Conservation (phyloP, 2,113 vertebrate genomes). For the Neofelis nebulosa region DNA sequence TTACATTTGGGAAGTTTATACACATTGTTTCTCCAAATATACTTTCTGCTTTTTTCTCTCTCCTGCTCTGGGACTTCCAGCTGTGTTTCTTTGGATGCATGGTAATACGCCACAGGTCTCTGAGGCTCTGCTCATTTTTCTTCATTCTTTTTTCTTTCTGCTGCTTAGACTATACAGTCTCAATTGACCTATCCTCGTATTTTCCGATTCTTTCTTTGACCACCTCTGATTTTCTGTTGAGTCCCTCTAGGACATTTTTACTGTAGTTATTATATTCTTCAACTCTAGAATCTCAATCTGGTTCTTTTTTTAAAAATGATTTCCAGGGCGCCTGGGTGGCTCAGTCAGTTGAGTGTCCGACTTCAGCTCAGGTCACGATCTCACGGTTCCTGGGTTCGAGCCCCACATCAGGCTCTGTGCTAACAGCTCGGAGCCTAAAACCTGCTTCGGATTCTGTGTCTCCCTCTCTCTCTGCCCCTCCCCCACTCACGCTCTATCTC, state of each 20-base stretch:
- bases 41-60: not conserved
- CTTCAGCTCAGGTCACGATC: no score
- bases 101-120: not conserved
- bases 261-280: not conserved
- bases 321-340: not conserved
- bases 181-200: no score
- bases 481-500: no score
- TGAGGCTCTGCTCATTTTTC: not conserved
- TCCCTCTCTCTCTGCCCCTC: no score
- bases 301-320: not conserved
- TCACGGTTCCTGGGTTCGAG: no score
- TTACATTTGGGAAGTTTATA: not conserved
- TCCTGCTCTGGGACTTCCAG: not conserved
- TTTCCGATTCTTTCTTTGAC: not conserved
- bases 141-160: not conserved
- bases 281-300: not conserved
- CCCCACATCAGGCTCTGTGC: no score
- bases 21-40: not conserved
- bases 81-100: not conserved
- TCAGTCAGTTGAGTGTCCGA: no score
- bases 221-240: not conserved
- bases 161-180: not conserved
- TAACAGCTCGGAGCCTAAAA: no score
- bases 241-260: not conserved
- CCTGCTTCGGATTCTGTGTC: no score